Percentiles rank a stretch among this genome's conserved stretches.
Conservation (phyloP, 1,140 invertebrate species). For the Penaeus chinensis region DNA sequence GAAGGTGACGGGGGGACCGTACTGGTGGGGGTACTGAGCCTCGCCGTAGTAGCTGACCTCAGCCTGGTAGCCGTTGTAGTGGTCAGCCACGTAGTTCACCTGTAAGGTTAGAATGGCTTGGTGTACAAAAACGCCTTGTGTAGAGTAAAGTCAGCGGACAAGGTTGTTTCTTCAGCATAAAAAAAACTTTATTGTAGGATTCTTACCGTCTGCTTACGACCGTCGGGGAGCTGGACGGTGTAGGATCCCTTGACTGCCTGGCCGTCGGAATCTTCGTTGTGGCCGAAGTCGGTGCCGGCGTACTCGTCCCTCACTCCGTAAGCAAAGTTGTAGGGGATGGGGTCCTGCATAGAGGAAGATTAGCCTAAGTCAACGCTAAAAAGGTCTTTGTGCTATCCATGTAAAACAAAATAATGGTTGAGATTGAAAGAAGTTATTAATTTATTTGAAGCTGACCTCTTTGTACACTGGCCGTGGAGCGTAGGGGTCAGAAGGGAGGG, state of each 20-base stretch:
- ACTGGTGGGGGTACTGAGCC: slow-evolving; percentile 62
- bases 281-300: slow-evolving; percentile 64
- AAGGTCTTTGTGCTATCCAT: not conserved
- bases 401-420: not conserved
- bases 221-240: slow-evolving; percentile 65
- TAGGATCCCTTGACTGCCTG: slow-evolving; percentile 64
- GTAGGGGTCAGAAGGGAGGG: not conserved
- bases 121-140: not conserved
- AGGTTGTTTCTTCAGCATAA: not conserved
- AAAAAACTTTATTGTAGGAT: not conserved
- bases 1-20: slow-evolving; percentile 56
- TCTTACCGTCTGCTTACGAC: slow-evolving; percentile 65
- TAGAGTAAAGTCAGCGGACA: not conserved
- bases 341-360: slow-evolving; percentile 23
- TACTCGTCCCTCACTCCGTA: slow-evolving; percentile 65
- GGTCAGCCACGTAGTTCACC: slow-evolving; percentile 65
- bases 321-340: slow-evolving; percentile 64
- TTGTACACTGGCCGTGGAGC: not conserved
- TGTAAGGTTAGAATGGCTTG: not conserved
- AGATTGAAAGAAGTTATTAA: not conserved
- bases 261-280: slow-evolving; percentile 65
- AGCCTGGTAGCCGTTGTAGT: slow-evolving; percentile 64
- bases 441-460: not conserved
- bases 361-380: not conserved
- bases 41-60: slow-evolving; percentile 63